Base-by-base conservation (phyloP, 2,888 invertebrate species). In the Eulithis testata region DNA sequence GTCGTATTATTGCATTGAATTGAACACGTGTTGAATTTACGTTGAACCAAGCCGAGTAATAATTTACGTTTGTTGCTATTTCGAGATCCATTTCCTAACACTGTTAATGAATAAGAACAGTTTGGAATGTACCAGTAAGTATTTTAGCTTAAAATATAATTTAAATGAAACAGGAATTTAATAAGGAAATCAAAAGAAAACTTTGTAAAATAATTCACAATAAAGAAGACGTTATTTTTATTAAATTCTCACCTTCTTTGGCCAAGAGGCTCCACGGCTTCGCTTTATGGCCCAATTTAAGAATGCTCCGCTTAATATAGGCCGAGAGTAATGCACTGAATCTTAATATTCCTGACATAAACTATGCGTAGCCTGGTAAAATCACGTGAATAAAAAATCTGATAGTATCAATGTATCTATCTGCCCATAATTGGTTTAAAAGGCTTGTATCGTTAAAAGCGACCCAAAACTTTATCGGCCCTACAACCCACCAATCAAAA, bases 211-310 rank as follows among this genome's bases (percentile, higher is more conserved):
- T 86, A 87, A 85, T 86, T 88, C 84, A 85, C 80, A 80, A 83
- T 84, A 85, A 87, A 86, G 86, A 85, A 86, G 81, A 83, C 79
- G 83, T 86, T 82, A 84, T 69, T 69, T 90, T 90, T 90, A 91
- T 90, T 90, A 90, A 90, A 89, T 86, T 89, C 84, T 77, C 80
- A 81, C 76, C 83, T 79, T 76, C 82, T 80, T 77, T 82, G 80
- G 81, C 80, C 84, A 81, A 82, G 83, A 81, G 83, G 83, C 85
- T 81, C 81, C 79, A 80, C 77, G 82, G 82, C 85, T 86, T 81
- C 85, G 79, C 76, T 89, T 91, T 90, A 91, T 89, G 80, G 83
- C 82, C 81, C 87, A 88, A 87, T 90, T 81, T 87, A 89, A 88
- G 88, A 87, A 86, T 85, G 84, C 84, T 87, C 83, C 80, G 84